Base-by-base conservation (phyloP, 1,140 invertebrate genomes). In the Adelges cooleyi region DNA sequence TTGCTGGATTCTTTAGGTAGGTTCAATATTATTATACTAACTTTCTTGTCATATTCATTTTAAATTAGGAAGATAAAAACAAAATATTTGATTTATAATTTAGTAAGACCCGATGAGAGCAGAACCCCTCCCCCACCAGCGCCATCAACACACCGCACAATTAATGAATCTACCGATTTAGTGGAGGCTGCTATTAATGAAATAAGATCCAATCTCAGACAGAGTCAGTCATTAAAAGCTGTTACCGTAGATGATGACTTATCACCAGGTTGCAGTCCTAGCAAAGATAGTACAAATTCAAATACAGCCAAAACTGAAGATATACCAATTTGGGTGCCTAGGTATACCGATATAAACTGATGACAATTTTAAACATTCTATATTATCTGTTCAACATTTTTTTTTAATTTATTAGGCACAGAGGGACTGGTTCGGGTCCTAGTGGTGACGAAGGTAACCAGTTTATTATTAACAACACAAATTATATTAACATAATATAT, bases 141-240 rank as follows among this genome's bases (percentile, higher is more conserved):
- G 44, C 56, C 66, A 29, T 44, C 54, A 44, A 51, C 67, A 36
- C 66, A 65, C 18, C 38, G 67, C 36, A 83, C 84, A 1, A 82
- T 83, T 44, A 84, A 84, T 22, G 82, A 83, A 53, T 79, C 79
- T 38, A 77, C 75, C 42, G 76, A 70, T 15, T 74, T 76, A 23
- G 81, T 87, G 9, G 86, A 88, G 72, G 85, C 86, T 67, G 86
- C 86, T 18, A 87, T 90, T 70, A 86, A 88, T 72, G 87, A 89
- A 71, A 88, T 89, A 69, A 81, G 85, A 67, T 80, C 87, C 69
- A 86, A 87, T 3, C 76, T 90, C 62, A 86, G 89, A 72, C 80
- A 85, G 65, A 88, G 86, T 44, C 87, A 87, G 75, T 80, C 81
- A 15, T 70, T 84, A 50, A 62, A 62, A 33, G 46, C 40, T 62